Conservation (phyloP, 2,113 vertebrate species). For the Neoarius graeffei region DNA sequence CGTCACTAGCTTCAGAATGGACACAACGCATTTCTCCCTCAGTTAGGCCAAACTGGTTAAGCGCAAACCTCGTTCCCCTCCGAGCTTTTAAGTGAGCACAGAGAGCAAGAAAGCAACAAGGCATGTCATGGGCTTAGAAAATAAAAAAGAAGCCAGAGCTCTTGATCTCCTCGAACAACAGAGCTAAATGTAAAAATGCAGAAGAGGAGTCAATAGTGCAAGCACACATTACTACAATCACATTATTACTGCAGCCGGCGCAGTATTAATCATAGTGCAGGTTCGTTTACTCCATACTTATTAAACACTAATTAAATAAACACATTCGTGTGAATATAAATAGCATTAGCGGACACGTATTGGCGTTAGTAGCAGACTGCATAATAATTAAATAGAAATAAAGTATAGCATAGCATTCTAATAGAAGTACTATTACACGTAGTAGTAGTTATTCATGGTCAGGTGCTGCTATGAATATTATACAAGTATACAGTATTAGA, state of each 20-base stretch:
- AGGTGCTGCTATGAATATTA: background rate
- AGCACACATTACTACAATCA: background rate
- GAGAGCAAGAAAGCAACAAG: constrained; percentile 44
- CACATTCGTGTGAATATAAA: background rate
- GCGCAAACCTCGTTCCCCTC: constrained; percentile 52
- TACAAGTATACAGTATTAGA: background rate
- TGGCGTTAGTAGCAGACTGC: background rate
- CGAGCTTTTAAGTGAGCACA: constrained; percentile 35
- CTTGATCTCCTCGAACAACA: constrained; percentile 8
- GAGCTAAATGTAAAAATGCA: background rate
- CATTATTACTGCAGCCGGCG: background rate
- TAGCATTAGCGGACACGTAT: background rate
- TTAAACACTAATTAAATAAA: background rate
- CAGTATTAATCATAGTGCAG: background rate
- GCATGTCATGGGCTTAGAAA: constrained; percentile 17
- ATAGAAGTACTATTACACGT: background rate
- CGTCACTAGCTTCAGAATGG: constrained; percentile 73
- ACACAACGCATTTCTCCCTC: constrained; percentile 76
- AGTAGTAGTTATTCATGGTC: background rate
- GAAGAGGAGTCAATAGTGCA: background rate
- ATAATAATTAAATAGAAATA: background rate
- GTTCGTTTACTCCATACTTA: background rate
- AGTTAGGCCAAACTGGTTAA: constrained; percentile 81
- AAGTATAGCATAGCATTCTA: background rate
- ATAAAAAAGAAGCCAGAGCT: background rate